phyloP scores from a whole-genome alignment of 1,140 invertebrate genomes.

The Zeugodacus cucurbitae region DNA sequence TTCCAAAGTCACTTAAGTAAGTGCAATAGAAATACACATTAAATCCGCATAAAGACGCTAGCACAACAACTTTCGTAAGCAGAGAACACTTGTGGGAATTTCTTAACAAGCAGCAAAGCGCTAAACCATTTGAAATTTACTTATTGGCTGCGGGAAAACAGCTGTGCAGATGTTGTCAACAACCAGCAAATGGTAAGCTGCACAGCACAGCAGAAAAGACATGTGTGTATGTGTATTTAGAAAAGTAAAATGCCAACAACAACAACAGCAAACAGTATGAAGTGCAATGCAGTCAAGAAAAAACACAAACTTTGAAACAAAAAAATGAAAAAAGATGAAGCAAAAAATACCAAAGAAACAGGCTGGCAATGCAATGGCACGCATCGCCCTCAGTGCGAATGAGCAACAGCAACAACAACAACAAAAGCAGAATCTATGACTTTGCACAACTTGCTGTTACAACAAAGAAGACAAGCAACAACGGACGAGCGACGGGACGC shows the following conservation, averaged over 20 bases:
- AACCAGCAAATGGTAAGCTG: constrained; percentile 8
- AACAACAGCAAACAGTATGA: background rate
- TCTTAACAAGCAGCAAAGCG: background rate
- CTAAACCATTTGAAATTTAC: constrained; percentile 1
- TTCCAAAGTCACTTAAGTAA: constrained; percentile 14
- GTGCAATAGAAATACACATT: constrained; percentile 25
- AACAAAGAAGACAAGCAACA: background rate
- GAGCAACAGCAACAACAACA: background rate
- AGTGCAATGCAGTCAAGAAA: constrained; percentile 13
- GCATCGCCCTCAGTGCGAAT: background rate
- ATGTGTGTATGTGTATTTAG: too few species aligned
- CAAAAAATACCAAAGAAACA: background rate
- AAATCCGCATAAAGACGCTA: background rate
- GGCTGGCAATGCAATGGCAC: background rate
- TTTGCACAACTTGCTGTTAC: background rate
- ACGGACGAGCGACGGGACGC: background rate
- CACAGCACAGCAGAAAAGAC: background rate
- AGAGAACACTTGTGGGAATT: constrained; percentile 34
- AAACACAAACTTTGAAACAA: background rate
- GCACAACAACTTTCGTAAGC: background rate
- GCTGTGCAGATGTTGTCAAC: constrained; percentile 37
- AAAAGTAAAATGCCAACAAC: background rate
- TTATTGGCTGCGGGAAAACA: constrained; percentile 18
- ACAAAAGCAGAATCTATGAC: background rate
- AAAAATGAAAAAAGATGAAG: background rate